A percentile compares a stretch with the other conserved stretches of the same genome.
Conservation (phyloP, 2,888 invertebrate species). For the Boloria euphrosyne region DNA sequence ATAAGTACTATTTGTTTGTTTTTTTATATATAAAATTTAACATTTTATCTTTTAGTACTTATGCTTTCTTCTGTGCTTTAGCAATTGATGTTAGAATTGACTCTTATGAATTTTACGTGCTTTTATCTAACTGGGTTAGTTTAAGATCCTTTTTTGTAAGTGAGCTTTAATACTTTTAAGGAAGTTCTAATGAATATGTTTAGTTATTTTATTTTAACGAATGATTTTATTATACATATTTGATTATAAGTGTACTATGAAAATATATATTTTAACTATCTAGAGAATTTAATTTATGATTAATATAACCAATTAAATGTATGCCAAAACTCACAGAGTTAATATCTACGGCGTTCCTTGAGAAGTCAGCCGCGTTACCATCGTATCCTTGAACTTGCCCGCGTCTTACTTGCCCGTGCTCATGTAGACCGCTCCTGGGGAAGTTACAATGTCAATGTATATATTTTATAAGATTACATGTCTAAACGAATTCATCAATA, state of each 20-base stretch:
- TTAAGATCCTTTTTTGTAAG: too few species aligned
- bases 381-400: conserved; percentile 57
- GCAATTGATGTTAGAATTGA: conserved; percentile 2
- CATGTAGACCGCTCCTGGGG: conserved; percentile 48
- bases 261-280: too few species aligned
- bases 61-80: conserved; percentile 38
- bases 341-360: conserved; percentile 56
- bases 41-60: conserved; percentile 33
- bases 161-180: too few species aligned
- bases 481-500: background rate
- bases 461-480: background rate
- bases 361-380: conserved; percentile 53
- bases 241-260: too few species aligned
- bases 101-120: background rate
- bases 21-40: background rate
- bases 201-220: too few species aligned
- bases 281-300: too few species aligned
- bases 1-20: conserved; percentile 49
- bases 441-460: background rate
- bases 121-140: too few species aligned
- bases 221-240: too few species aligned
- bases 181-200: too few species aligned
- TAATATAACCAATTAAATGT: too few species aligned
- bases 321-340: conserved; percentile 55
- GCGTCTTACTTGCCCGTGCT: conserved; percentile 48